A percentile compares a stretch with the other conserved stretches of the same genome.
phyloP scores from a whole-genome alignment of 2,888 invertebrate genomes.

The Chalcosyrphus nemorum region DNA sequence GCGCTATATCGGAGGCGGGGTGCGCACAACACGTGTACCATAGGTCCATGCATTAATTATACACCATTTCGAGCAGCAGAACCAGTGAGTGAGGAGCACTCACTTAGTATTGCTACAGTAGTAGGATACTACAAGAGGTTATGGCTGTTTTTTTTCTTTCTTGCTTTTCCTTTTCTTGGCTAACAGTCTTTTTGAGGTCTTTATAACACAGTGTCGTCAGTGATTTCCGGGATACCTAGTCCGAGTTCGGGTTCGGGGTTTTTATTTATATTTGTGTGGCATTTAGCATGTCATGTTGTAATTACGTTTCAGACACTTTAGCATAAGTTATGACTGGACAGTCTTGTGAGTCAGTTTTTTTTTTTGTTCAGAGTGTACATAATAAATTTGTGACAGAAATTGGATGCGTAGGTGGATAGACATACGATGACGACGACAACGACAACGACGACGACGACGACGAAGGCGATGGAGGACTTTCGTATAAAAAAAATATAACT shows the following conservation, averaged over 20 bases:
- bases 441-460: conserved; percentile 14
- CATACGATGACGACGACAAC: conserved; percentile 13
- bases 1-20: not conserved
- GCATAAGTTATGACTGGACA: conserved; percentile 62
- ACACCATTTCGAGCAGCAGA: conserved; percentile 53
- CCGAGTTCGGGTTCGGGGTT: conserved; percentile 32
- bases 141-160: too few relatives aligned
- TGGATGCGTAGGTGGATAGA: conserved; percentile 60
- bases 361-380: conserved; percentile 31
- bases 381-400: conserved; percentile 61
- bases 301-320: conserved; percentile 70
- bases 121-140: conserved; percentile 4
- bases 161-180: too few relatives aligned
- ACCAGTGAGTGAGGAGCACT: conserved; percentile 65
- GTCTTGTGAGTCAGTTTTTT: conserved; percentile 44
- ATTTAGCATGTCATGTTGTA: conserved; percentile 71
- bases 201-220: conserved; percentile 65
- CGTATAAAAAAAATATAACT: not conserved
- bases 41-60: conserved; percentile 67
- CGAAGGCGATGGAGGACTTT: conserved; percentile 24
- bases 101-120: conserved; percentile 52
- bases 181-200: conserved; percentile 56
- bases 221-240: conserved; percentile 67
- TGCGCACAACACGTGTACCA: conserved; percentile 62
- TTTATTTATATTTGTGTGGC: conserved; percentile 55